Evolutionary conservation across 2,113 vertebrate species (phyloP).

Genomic region (Elgaria multicarinata): DNA sequence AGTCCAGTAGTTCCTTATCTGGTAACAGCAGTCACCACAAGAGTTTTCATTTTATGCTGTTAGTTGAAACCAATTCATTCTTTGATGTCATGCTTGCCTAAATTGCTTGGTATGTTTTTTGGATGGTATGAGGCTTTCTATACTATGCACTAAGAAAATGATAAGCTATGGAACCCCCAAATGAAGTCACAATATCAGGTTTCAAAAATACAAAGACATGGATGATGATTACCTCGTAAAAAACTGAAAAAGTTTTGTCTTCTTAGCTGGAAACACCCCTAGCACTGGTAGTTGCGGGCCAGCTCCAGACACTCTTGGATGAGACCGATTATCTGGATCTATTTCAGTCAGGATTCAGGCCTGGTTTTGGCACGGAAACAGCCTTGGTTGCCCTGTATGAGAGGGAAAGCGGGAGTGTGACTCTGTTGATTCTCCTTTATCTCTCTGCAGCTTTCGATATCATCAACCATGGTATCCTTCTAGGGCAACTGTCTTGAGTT

Average conservation of each 20-base stretch:
- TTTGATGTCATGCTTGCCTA: not conserved
- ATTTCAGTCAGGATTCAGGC: too few species aligned
- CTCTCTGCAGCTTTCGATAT: too few species aligned
- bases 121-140: not conserved
- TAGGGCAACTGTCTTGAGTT: too few species aligned
- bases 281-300: too few species aligned
- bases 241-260: not conserved
- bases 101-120: not conserved
- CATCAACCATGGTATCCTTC: too few species aligned
- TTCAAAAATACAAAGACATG: not conserved
- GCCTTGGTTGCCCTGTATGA: too few species aligned
- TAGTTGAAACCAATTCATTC: not conserved
- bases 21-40: not conserved
- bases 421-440: too few species aligned
- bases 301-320: too few species aligned
- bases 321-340: too few species aligned
- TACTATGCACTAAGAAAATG: not conserved
- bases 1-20: not conserved
- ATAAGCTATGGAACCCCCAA: not conserved
- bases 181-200: not conserved
- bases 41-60: not conserved
- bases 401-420: too few species aligned
- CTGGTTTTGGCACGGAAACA: too few species aligned
- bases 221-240: not conserved
- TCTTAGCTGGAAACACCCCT: not conserved